Base-by-base conservation (phyloP, 2,797 vertebrate genomes). In the Lutjanus argentimaculatus region DNA sequence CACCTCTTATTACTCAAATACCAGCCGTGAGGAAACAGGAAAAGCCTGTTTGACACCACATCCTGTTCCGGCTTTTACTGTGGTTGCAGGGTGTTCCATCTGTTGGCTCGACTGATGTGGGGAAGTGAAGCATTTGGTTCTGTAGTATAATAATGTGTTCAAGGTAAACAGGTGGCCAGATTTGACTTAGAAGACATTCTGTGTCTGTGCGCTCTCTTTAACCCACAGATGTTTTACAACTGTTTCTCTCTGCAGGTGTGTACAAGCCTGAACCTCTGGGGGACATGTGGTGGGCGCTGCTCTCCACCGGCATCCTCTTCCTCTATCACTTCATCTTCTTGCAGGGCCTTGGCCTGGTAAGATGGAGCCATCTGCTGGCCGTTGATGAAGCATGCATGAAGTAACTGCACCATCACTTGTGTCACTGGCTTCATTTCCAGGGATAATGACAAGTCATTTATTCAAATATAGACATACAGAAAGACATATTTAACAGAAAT, bases 231-330 rank as follows among this genome's bases (percentile, higher is more conserved):
- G n/a, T 53, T 66, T 79, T 25, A 62, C 43, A 16, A 3, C 8
- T 21, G 86, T 85, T n/a, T 93, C 74, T 88, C 72, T 88, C 62
- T 83, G 75, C 91, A 99, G 99, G 99, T 80, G 96, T 97, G 78
- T 99, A 99, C 92, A 98, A 97, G 80, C 97, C 98, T 5, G 99
- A 99, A 91, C 97, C 98, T 0, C 92, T 98, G 80, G 88, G 93
- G 88, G 97, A 99, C 93, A 98, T 99, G 96, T 97, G 96, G 96
- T 99, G 99, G 99, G 97, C 98, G 5, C 93, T 99, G 85, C 95
- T 99, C 63, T 95, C 98, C 82, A 98, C 96, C 0, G 99, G 98
- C 73, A 95, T 99, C 88, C 97, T 99, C 92, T 99, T 99, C 95
- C 95, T 99, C 74, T 99, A 99, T 87, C 99, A 99, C 90, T 99